A percentile compares a stretch with the other conserved stretches of the same genome.
These are phyloP conservation scores for Anarsia innoxiella DNA, from an alignment of 2,888 invertebrate genomes.

Conservation along the genomic window DNA sequence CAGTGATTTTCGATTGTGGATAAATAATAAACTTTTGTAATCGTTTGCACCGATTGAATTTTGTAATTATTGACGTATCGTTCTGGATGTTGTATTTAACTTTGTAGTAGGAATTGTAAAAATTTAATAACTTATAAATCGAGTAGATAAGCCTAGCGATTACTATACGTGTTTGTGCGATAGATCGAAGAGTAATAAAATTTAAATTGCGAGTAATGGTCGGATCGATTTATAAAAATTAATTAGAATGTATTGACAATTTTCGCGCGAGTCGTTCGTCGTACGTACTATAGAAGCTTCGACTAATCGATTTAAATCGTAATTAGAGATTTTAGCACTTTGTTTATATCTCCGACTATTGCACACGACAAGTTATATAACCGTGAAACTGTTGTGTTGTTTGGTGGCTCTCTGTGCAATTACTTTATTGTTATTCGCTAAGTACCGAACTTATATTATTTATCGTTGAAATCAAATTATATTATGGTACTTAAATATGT, in stretches of 20 bases:
- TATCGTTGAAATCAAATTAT: slow-evolving; percentile 23
- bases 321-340: slow-evolving; percentile 66
- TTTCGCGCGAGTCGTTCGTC: slow-evolving; percentile 49
- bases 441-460: no score
- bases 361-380: slow-evolving; percentile 36
- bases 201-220: slow-evolving; percentile 35
- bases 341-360: slow-evolving; percentile 53
- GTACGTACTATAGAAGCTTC: slow-evolving; percentile 65
- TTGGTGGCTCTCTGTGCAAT: slow-evolving; percentile 52
- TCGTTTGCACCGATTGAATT: slow-evolving; percentile 67
- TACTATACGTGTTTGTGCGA: slow-evolving; percentile 69
- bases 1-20: slow-evolving; percentile 44
- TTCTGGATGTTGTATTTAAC: slow-evolving; percentile 73
- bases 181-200: slow-evolving; percentile 50
- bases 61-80: slow-evolving; percentile 69
- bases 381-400: slow-evolving; percentile 41
- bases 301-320: slow-evolving; percentile 59
- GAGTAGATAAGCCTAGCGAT: slow-evolving; percentile 62
- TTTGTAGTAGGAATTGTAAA: slow-evolving; percentile 67
- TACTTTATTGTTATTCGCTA: no score
- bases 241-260: slow-evolving; percentile 44
- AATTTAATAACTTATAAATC: slow-evolving; percentile 60
- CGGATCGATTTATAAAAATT: slow-evolving; percentile 36
- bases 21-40: slow-evolving; percentile 54
- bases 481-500: slow-evolving; percentile 60